Percentiles rank a stretch among this genome's conserved stretches.
Conservation (phyloP, 2,797 vertebrate genomes). For the Anabacerthia variegaticeps region DNA sequence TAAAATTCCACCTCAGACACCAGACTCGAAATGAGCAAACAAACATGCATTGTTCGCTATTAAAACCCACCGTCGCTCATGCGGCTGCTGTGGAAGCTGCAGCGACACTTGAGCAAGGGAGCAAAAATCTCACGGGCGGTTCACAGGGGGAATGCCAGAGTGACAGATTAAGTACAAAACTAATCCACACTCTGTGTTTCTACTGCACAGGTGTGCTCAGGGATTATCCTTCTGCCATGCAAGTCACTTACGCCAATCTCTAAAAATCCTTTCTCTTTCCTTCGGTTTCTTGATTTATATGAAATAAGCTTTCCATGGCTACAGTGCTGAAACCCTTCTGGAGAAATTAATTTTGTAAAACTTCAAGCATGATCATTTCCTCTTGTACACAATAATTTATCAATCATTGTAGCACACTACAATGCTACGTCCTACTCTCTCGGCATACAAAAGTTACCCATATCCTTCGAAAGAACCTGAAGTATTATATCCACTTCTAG, state of each 20-base stretch:
- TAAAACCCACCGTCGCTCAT: neutral
- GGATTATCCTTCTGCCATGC: constrained; percentile 72
- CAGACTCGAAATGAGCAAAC: constrained; percentile 49
- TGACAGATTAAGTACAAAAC: constrained; percentile 68
- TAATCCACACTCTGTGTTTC: constrained; percentile 52
- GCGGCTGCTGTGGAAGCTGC: neutral
- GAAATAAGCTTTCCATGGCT: neutral
- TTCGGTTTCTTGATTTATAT: neutral
- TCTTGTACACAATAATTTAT: neutral
- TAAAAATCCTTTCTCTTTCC: constrained; percentile 30
- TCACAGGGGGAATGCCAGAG: constrained; percentile 45
- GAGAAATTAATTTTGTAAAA: neutral
- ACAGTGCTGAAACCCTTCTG: neutral
- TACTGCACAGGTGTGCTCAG: constrained; percentile 71
- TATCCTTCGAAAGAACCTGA: neutral
- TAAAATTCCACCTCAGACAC: constrained; percentile 68
- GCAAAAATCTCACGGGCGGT: constrained; percentile 15
- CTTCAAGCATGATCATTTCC: neutral
- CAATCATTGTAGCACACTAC: neutral
- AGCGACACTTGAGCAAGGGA: constrained; percentile 61
- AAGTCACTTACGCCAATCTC: constrained; percentile 43
- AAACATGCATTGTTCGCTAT: constrained; percentile 56
- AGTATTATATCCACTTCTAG: neutral
- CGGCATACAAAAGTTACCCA: neutral
- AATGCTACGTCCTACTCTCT: neutral